Evolutionary conservation across 2,888 invertebrate species (phyloP), one percentile per base, ranked within the genome.

Genomic region (Heteropelma amictum): DNA sequence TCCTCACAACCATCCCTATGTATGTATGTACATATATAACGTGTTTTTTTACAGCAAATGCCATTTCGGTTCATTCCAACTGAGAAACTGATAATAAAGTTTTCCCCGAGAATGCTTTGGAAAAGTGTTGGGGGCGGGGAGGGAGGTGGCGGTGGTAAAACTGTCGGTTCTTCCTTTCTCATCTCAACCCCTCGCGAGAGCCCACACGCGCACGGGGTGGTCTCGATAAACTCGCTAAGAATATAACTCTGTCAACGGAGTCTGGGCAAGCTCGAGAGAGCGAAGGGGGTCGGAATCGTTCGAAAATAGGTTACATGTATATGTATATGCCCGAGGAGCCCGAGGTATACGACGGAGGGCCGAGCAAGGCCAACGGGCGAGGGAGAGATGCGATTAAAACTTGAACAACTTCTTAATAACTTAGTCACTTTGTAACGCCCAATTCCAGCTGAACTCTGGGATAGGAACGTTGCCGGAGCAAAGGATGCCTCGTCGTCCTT

Each of bases 371-470:
- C 71, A 63, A 51, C 65, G 71, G 75, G 71, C 71, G n/a, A 75
- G 51, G 78, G 35, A 68, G 79, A 76, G 80, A 84, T 82, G 82
- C 82, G 85, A 85, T 85, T 85, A 85, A 85, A 85, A 85, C 81
- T 85, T 83, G 77, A 82, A 82, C 81, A 84, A 85, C 80, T 83
- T 83, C 80, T 85, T 84, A 83, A 85, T 85, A 84, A 85, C 80
- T 85, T 83, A 82, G 81, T 81, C 80, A 81, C 81, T 83, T 84
- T 80, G 80, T 80, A 77, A 78, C 79, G 77, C 78, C 79, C 79
- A 79, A 84, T 84, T 83, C 79, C 71, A 83, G 80, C 81, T 83
- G 77, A 84, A 84, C 80, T 84, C 72, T 80, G 56, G 74, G 53
- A 72, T 76, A 75, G n/a, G 77, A 77, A 77, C 77, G 72, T 54